These are phyloP conservation scores for Drosophila parabipectinata DNA, from an alignment of 1,140 invertebrate genomes.

Conservation along the genomic window DNA sequence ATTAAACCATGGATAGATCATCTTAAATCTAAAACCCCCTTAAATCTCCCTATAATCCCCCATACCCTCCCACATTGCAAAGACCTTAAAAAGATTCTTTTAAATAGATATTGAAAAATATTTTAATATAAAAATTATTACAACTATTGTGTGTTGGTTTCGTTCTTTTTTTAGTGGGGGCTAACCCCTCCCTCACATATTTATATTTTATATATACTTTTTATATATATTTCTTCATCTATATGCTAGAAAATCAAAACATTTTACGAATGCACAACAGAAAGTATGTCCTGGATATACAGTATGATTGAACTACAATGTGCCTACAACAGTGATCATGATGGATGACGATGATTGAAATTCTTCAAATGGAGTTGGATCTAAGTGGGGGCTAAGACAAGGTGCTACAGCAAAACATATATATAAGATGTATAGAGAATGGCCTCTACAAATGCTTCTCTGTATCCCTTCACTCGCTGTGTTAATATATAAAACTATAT, in stretches of 20 bases:
- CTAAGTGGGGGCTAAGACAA: constrained; percentile 19
- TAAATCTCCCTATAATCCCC: not conserved
- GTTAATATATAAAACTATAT: constrained; percentile 41
- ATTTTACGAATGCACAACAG: constrained; percentile 50
- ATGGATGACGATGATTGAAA: constrained; percentile 43
- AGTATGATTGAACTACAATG: constrained; percentile 66
- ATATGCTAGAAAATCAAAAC: constrained; percentile 61
- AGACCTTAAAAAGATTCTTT: constrained; percentile 23
- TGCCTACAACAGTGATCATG: constrained; percentile 57
- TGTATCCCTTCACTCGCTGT: constrained; percentile 18
- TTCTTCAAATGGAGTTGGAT: constrained; percentile 49
- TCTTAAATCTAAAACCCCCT: too few relatives aligned
- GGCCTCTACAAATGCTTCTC: constrained; percentile 24
- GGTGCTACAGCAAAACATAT: constrained; percentile 21
- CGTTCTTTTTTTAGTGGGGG: constrained; percentile 50
- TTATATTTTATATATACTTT: constrained; percentile 12
- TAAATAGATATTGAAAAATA: constrained; percentile 79
- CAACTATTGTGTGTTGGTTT: constrained; percentile 60
- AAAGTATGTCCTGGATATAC: constrained; percentile 48
- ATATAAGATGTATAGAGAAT: not conserved
- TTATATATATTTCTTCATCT: constrained; percentile 28
- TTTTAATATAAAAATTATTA: constrained; percentile 79
- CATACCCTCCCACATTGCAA: constrained; percentile 3
- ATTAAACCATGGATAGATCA: too few relatives aligned
- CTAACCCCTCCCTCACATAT: constrained; percentile 49